Evolutionary conservation across 1,140 invertebrate genomes (phyloP).

Genomic region (Magallana angulata): DNA sequence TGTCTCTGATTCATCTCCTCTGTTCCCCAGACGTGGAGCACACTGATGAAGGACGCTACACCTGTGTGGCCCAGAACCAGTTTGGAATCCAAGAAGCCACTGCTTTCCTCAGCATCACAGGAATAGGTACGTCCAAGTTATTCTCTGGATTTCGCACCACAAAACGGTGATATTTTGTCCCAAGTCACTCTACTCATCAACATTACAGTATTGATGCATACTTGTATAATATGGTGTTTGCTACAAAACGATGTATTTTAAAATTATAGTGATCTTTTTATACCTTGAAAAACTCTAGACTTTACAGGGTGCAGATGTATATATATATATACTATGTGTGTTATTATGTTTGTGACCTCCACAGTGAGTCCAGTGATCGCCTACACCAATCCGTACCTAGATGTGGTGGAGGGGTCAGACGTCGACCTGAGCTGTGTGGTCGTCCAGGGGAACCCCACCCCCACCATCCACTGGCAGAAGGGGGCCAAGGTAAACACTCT

Average conservation of each 20-base stretch:
- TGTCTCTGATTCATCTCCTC: too few species aligned
- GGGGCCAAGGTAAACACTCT: neutral
- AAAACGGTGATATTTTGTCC: too few species aligned
- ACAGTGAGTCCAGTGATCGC: slow-evolving; percentile 77
- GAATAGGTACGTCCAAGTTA: slow-evolving; percentile 75
- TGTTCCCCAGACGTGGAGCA: slow-evolving; percentile 68
- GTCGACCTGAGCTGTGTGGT: slow-evolving; percentile 78
- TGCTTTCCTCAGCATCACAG: slow-evolving; percentile 79
- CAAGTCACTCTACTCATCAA: too few species aligned
- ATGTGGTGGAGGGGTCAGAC: slow-evolving; percentile 69
- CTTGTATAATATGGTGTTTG: too few species aligned
- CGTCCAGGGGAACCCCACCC: slow-evolving; percentile 79
- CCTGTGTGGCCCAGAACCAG: slow-evolving; percentile 79
- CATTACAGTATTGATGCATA: too few species aligned
- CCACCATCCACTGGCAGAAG: slow-evolving; percentile 77
- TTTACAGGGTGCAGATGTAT: too few species aligned
- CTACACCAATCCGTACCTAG: slow-evolving; percentile 73
- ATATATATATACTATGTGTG: too few species aligned
- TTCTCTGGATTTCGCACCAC: too few species aligned
- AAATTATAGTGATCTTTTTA: too few species aligned
- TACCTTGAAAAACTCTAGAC: too few species aligned
- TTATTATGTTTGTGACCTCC: slow-evolving; percentile 45
- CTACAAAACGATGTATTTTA: too few species aligned
- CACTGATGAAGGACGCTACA: slow-evolving; percentile 78
- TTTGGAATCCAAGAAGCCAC: slow-evolving; percentile 78